phyloP scores from a whole-genome alignment of 2,113 vertebrate species.

The Mastomys coucha region DNA sequence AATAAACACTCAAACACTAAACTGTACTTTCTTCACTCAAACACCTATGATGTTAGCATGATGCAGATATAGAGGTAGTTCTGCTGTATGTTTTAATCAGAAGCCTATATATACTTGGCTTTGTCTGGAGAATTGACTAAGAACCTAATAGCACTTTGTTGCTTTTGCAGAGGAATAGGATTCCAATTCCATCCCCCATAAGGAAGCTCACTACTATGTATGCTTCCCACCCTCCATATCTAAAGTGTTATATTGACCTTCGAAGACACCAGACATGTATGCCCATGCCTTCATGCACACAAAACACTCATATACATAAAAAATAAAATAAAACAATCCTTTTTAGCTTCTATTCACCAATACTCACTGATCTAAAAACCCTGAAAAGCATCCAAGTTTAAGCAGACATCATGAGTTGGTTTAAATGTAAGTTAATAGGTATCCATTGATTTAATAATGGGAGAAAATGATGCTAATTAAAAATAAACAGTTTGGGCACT shows the following conservation, averaged over 20 bases:
- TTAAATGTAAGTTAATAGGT: background rate
- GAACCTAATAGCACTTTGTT: background rate
- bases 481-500: background rate
- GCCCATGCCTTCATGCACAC: background rate
- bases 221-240: rapidly evolving
- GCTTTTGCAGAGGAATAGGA: background rate
- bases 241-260: background rate
- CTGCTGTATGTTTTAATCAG: rapidly evolving
- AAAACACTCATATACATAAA: background rate
- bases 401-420: background rate
- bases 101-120: background rate
- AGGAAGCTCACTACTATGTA: background rate
- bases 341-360: background rate
- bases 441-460: background rate
- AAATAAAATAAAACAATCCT: background rate
- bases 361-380: background rate
- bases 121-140: background rate
- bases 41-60: background rate
- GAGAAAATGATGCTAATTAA: background rate
- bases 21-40: background rate
- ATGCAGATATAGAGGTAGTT: background rate
- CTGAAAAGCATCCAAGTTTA: background rate
- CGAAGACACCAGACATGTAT: background rate
- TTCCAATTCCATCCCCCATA: background rate
- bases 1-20: background rate